Percentiles rank a stretch among this genome's conserved stretches.
Conservation (phyloP, 2,797 vertebrate genomes). For the Sebastes taczanowskii region DNA sequence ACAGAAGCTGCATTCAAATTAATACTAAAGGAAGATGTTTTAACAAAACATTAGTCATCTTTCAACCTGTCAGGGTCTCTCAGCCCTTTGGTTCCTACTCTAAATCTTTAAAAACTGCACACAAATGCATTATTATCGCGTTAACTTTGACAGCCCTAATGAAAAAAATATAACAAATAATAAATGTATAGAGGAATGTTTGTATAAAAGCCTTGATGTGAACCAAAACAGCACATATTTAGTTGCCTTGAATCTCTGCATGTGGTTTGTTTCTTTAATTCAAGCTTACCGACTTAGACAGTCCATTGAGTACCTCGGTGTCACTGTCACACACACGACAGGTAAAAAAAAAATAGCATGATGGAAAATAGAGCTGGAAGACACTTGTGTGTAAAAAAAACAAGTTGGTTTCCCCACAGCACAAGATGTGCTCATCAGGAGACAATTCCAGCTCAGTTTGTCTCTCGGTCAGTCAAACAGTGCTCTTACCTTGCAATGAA, state of each 20-base stretch:
- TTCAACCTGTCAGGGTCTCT: background rate
- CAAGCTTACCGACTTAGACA: background rate
- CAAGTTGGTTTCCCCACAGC: slow-evolving; percentile 2
- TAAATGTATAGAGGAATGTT: background rate
- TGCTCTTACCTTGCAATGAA: background rate
- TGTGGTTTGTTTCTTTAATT: background rate
- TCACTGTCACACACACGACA: background rate
- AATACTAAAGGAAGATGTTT: background rate
- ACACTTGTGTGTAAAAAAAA: background rate
- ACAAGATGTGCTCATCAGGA: slow-evolving; percentile 18
- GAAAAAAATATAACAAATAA: too few relatives aligned
- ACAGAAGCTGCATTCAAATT: background rate
- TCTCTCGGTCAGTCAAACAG: background rate
- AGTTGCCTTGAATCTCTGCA: background rate
- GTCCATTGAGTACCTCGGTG: background rate
- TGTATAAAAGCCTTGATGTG: background rate
- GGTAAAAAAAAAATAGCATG: background rate
- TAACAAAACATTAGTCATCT: background rate
- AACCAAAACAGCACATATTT: background rate
- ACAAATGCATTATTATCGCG: too few relatives aligned
- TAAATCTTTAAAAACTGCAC: background rate
- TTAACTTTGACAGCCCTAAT: too few relatives aligned
- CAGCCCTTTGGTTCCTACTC: background rate
- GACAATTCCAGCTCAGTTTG: slow-evolving; percentile 6
- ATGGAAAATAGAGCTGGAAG: slow-evolving; percentile 2